Evolutionary conservation across 2,113 vertebrate genomes (phyloP).

Genomic region (Furnarius figulus): DNA sequence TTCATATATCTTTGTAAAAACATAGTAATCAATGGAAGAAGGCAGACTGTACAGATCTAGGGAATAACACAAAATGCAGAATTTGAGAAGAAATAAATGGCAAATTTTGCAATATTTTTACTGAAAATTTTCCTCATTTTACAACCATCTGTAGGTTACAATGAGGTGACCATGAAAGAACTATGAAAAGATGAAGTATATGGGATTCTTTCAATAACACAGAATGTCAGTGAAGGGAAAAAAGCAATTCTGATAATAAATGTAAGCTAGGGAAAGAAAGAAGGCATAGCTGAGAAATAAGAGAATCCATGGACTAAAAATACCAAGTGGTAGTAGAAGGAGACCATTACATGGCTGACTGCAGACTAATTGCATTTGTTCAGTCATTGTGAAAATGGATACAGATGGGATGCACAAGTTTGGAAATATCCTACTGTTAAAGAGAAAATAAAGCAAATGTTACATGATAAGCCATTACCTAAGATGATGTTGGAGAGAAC

Average conservation of each 20-base stretch:
- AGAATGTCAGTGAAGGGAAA: background rate
- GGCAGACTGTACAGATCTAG: background rate
- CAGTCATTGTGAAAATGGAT: slow-evolving; percentile 75
- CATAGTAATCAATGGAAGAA: background rate
- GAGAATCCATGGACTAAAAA: slow-evolving; percentile 51
- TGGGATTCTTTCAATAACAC: background rate
- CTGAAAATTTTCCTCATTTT: background rate
- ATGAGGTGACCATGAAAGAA: background rate
- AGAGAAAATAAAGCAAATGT: slow-evolving; percentile 69
- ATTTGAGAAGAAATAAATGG: background rate
- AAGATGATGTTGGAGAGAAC: slow-evolving; percentile 35
- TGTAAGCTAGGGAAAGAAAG: background rate
- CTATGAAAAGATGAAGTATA: background rate
- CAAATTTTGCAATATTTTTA: background rate
- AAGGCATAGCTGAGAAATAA: slow-evolving; percentile 24
- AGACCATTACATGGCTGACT: slow-evolving; percentile 79
- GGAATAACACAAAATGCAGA: background rate
- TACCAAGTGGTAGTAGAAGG: slow-evolving; percentile 59
- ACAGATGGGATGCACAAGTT: slow-evolving; percentile 69
- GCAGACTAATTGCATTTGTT: slow-evolving; percentile 80
- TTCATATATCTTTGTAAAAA: background rate
- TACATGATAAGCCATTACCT: slow-evolving; percentile 26
- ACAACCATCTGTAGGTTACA: background rate
- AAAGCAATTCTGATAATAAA: slow-evolving; percentile 17
- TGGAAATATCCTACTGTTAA: slow-evolving; percentile 67